phyloP scores from a whole-genome alignment of 2,888 invertebrate genomes.

The Cephalotes varians region DNA sequence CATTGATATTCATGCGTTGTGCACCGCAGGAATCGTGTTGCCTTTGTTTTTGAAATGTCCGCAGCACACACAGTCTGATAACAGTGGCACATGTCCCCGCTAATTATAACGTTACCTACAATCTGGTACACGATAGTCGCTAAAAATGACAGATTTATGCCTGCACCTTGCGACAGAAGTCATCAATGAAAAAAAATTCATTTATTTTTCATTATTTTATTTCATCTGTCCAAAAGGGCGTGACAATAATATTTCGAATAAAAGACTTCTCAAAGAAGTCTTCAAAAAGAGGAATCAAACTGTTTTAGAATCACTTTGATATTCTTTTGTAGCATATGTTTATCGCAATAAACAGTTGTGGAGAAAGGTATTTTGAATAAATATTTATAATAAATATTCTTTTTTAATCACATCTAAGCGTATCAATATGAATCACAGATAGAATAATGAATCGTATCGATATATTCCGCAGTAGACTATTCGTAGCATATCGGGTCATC shows the following conservation, averaged over 20 bases:
- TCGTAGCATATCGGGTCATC: conserved; percentile 26
- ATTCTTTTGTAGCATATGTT: neutral
- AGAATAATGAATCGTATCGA: conserved; percentile 13
- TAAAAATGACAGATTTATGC: neutral
- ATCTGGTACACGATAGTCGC: neutral
- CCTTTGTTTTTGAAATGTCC: conserved; percentile 53
- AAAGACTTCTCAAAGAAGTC: neutral
- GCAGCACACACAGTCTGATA: conserved; percentile 32
- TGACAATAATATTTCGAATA: neutral
- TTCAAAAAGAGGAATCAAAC: neutral
- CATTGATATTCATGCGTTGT: conserved; percentile 47
- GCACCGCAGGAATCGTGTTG: conserved; percentile 29
- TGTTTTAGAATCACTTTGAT: neutral
- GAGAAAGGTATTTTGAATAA: neutral
- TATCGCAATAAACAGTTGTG: neutral
- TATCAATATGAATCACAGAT: conserved; percentile 28
- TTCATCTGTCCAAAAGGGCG: neutral
- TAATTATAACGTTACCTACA: conserved; percentile 40
- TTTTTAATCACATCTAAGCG: neutral
- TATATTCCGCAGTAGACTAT: neutral
- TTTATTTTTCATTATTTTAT: neutral
- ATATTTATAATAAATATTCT: neutral
- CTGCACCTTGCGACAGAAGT: neutral
- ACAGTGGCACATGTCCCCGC: conserved; percentile 21
- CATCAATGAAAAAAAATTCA: neutral